Conservation (phyloP, 2,888 invertebrate genomes). For the Carabus problematicus region DNA sequence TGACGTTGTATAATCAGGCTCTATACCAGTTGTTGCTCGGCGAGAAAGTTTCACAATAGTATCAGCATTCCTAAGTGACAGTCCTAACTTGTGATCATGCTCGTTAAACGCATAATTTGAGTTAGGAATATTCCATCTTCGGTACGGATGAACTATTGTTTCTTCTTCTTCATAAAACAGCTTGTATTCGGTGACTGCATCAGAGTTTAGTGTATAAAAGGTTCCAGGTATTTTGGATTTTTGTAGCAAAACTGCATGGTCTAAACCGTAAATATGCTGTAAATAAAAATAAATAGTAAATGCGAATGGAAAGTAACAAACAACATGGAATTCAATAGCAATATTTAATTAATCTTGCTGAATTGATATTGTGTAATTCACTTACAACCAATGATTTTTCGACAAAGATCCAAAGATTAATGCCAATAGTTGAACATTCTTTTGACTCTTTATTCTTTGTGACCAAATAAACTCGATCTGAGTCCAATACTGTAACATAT, state of each 20-base stretch:
- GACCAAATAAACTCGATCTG: conserved; percentile 55
- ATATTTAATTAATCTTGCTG: neutral
- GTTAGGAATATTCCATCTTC: conserved; percentile 51
- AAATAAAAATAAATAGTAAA: conserved; percentile 38
- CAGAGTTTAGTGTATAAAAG: conserved; percentile 53
- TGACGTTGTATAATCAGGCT: conserved; percentile 45
- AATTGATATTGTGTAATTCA: neutral
- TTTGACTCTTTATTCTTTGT: conserved; percentile 48
- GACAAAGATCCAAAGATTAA: conserved; percentile 59
- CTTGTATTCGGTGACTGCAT: conserved; percentile 47
- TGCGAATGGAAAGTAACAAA: conserved; percentile 30
- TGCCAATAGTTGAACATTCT: conserved; percentile 53
- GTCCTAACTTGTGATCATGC: conserved; percentile 47
- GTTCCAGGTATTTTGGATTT: conserved; percentile 53
- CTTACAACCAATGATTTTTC: conserved; percentile 53
- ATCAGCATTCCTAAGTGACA: conserved; percentile 56
- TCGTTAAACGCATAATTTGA: conserved; percentile 26
- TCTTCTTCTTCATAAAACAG: conserved; percentile 21
- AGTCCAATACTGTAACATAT: conserved; percentile 56
- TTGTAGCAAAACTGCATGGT: conserved; percentile 52
- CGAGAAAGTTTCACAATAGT: conserved; percentile 48
- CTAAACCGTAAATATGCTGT: conserved; percentile 50
- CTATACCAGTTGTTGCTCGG: conserved; percentile 33
- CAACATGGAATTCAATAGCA: neutral
- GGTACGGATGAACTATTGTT: conserved; percentile 38